phyloP scores from a whole-genome alignment of 2,113 vertebrate species.

The Halichoeres trimaculatus region DNA sequence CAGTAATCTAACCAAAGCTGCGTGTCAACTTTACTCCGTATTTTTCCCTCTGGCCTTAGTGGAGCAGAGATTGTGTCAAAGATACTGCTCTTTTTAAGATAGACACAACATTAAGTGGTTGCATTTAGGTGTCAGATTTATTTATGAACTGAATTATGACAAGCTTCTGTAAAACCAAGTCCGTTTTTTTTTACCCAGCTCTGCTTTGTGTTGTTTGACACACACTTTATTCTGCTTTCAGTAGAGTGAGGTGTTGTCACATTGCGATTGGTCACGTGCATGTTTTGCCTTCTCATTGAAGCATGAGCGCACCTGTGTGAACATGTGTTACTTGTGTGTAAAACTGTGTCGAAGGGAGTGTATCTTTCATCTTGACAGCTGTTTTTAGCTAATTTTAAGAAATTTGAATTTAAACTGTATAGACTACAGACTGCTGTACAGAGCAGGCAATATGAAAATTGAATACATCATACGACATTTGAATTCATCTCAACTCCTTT shows the following conservation, averaged over 20 bases:
- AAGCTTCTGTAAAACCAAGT: background rate
- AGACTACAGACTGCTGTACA: too few relatives aligned
- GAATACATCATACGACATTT: background rate
- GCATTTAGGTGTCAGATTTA: background rate
- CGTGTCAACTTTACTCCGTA: conserved; percentile 24
- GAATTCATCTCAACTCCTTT: background rate
- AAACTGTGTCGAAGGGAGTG: conserved; percentile 8
- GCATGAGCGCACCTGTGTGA: conserved; percentile 69
- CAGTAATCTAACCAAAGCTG: background rate
- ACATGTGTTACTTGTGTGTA: conserved; percentile 17
- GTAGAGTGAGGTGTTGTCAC: conserved; percentile 27
- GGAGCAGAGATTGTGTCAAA: conserved; percentile 35
- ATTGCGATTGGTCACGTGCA: conserved; percentile 57
- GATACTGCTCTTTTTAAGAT: background rate
- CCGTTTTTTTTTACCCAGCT: conserved; percentile 28
- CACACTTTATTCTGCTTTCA: conserved; percentile 3
- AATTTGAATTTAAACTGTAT: background rate
- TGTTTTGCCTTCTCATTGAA: conserved; percentile 61
- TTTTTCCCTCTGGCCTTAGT: conserved; percentile 22
- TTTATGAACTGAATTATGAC: background rate
- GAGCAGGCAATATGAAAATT: background rate
- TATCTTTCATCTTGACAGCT: conserved; percentile 65
- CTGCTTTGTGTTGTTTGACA: conserved; percentile 34
- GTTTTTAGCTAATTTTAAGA: conserved; percentile 33
- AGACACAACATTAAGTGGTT: too few relatives aligned